These are phyloP conservation scores for Grus americana DNA, from an alignment of 2,113 vertebrate species.

Conservation along the genomic window DNA sequence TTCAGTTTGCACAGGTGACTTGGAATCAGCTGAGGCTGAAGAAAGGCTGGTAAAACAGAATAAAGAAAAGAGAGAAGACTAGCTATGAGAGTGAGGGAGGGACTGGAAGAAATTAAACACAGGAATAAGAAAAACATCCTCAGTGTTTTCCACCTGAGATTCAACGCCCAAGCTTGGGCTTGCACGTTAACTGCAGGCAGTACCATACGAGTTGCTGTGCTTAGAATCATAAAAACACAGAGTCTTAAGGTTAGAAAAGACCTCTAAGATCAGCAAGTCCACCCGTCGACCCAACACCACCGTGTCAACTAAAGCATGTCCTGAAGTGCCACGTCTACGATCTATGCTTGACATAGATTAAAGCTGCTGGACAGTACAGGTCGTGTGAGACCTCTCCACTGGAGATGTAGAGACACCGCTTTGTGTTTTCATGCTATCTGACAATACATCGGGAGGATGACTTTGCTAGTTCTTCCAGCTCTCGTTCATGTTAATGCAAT, in stretches of 20 bases:
- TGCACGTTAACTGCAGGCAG: not conserved
- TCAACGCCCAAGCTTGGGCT: not conserved
- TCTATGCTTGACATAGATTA: not conserved
- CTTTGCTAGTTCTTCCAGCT: not conserved
- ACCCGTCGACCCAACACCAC: too few relatives aligned
- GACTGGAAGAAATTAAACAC: not conserved
- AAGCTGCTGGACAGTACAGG: not conserved
- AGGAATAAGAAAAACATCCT: not conserved
- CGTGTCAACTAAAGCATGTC: too few relatives aligned
- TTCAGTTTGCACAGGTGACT: not conserved
- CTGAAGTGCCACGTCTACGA: too few relatives aligned
- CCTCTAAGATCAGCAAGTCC: too few relatives aligned
- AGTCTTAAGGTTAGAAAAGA: too few relatives aligned
- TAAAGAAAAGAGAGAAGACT: not conserved
- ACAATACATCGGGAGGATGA: rapidly evolving
- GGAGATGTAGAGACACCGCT: not conserved
- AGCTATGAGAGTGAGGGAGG: not conserved
- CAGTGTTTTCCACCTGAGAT: not conserved
- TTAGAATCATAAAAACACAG: too few relatives aligned
- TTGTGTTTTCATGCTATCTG: not conserved
- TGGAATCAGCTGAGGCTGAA: not conserved
- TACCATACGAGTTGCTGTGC: not conserved
- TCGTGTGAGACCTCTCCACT: not conserved
- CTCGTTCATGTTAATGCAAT: not conserved
- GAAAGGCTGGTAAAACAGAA: not conserved